Conservation (phyloP, 2,113 vertebrate species). For the Microcebus lehilahytsara region DNA sequence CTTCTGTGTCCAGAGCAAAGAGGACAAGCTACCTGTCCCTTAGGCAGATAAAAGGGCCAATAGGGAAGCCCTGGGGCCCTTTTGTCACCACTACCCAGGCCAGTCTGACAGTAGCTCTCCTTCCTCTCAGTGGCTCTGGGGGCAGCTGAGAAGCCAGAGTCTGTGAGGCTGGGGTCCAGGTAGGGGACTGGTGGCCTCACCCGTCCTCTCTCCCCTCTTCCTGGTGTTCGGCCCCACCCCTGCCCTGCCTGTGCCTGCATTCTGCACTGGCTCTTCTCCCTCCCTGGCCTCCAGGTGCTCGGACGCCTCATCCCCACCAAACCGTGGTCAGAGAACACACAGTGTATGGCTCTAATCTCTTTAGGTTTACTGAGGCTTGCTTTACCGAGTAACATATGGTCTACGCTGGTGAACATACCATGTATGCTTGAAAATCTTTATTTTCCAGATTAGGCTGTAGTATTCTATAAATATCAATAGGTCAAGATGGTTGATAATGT, state of each 20-base stretch:
- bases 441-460: not conserved
- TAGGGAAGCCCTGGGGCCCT: conserved; percentile 31
- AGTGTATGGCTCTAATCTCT: not conserved
- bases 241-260: not conserved
- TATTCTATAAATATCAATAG: not conserved
- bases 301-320: not conserved
- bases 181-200: not conserved
- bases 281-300: not conserved
- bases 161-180: not conserved
- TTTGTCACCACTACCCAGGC: not conserved
- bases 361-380: not conserved
- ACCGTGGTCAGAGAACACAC: not conserved
- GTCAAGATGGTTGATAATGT: not conserved
- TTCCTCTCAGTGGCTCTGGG: not conserved
- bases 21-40: not conserved
- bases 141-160: not conserved
- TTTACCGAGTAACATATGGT: not conserved
- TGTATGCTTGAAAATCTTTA: not conserved
- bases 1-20: not conserved
- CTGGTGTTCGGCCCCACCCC: not conserved
- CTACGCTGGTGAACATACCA: not conserved
- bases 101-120: not conserved
- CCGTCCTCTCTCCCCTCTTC: not conserved
- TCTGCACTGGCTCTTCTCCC: not conserved
- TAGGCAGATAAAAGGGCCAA: not conserved